A percentile compares a stretch with the other conserved stretches of the same genome.
phyloP scores from a whole-genome alignment of 2,888 invertebrate species.

The Drosophila dives region DNA sequence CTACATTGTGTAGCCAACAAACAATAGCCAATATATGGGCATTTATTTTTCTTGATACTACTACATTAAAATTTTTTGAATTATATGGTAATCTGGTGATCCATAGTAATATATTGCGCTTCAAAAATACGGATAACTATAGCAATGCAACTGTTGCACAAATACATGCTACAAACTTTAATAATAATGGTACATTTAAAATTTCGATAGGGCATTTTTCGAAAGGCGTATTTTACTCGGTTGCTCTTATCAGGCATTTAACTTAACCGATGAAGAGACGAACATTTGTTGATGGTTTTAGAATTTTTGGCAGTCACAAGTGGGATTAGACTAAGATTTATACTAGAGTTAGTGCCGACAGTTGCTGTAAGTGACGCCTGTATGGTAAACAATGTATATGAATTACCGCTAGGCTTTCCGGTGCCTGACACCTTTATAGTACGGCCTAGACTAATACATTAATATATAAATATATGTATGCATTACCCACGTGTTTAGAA shows the following conservation, averaged over 20 bases:
- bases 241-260: constrained; percentile 70
- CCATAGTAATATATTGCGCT: background rate
- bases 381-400: constrained; percentile 36
- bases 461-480: constrained; percentile 14
- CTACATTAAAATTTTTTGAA: background rate
- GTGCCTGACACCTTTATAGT: constrained; percentile 53
- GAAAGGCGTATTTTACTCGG: constrained; percentile 38
- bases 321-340: constrained; percentile 60
- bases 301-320: constrained; percentile 31
- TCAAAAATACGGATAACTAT: background rate
- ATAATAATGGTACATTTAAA: background rate
- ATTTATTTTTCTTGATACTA: background rate
- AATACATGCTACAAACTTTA: background rate
- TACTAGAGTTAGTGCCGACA: constrained; percentile 35
- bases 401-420: constrained; percentile 44
- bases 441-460: constrained; percentile 9
- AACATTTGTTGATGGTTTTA: constrained; percentile 35
- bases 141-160: background rate
- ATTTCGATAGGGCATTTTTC: constrained; percentile 17
- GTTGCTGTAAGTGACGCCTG: constrained; percentile 70
- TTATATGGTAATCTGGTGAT: background rate
- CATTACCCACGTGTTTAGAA: constrained; percentile 51
- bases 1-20: constrained; percentile 7
- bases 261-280: constrained; percentile 48
- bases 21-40: background rate